Evolutionary conservation across 2,888 invertebrate genomes (phyloP).

Genomic region (Tetranychus truncatus): DNA sequence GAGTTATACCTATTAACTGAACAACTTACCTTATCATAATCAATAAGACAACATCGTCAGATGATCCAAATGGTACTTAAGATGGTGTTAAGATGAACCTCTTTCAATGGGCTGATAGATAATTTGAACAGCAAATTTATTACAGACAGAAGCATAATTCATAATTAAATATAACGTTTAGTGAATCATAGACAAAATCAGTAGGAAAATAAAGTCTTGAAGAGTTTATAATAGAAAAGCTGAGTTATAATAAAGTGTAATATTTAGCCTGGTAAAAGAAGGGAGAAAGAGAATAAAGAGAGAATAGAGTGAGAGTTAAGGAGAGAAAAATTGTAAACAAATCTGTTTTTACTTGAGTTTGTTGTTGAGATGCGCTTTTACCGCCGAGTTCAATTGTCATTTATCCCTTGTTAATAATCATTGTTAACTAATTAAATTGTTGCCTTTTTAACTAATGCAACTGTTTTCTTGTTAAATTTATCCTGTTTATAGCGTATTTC

Average conservation of each 20-base stretch:
- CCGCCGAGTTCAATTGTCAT: background rate
- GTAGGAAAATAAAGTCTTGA: no score
- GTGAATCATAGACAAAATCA: no score
- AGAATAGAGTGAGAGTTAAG: background rate
- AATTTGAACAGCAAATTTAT: no score
- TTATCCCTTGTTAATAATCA: background rate
- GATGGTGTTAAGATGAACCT: no score
- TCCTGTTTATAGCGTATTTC: background rate
- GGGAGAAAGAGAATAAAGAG: background rate
- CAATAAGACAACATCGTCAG: no score
- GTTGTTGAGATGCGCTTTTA: background rate
- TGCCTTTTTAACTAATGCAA: background rate
- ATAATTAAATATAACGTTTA: no score
- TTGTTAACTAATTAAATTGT: background rate
- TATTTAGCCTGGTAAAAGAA: background rate
- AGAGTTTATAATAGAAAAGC: background rate
- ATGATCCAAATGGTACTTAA: no score
- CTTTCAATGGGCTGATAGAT: no score
- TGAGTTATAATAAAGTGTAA: background rate
- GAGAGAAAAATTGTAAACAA: slow-evolving; percentile 1
- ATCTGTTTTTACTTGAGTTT: background rate
- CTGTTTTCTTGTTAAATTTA: background rate
- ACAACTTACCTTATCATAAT: no score
- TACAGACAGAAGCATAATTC: no score
- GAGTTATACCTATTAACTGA: no score